These are phyloP conservation scores for Miltochrista miniata DNA, from an alignment of 2,888 invertebrate species.

Conservation along the genomic window DNA sequence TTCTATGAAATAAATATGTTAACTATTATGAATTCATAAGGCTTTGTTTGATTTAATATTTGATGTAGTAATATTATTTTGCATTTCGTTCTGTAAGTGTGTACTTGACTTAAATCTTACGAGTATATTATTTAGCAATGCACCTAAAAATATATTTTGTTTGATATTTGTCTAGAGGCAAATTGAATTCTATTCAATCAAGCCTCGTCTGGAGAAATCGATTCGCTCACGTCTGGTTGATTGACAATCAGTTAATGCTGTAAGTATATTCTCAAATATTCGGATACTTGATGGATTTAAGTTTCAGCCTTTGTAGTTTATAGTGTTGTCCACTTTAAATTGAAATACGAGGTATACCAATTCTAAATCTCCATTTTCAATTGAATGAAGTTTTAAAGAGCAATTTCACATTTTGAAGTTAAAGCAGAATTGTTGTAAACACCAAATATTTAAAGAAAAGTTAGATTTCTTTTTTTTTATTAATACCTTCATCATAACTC, in stretches of 20 bases:
- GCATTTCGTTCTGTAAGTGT: background rate
- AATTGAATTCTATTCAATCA: constrained; percentile 36
- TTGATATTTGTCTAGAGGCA: constrained; percentile 28
- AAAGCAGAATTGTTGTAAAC: no score
- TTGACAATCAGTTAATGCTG: constrained; percentile 15
- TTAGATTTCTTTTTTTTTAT: no score
- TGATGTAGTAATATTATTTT: no score
- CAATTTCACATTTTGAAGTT: no score
- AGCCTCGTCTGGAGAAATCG: constrained; percentile 25
- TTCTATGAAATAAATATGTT: no score
- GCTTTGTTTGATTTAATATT: background rate
- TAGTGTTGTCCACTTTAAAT: no score
- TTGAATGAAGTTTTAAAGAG: no score
- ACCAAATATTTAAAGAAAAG: no score
- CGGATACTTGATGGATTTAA: background rate
- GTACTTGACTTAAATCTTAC: constrained; percentile 2
- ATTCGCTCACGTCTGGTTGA: constrained; percentile 24
- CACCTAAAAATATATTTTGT: constrained; percentile 18
- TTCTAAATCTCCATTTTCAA: no score
- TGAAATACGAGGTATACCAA: no score
- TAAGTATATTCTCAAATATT: constrained; percentile 1
- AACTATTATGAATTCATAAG: no score
- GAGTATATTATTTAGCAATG: constrained; percentile 7
- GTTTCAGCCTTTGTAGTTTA: background rate
- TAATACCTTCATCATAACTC: no score